phyloP scores from a whole-genome alignment of 2,797 vertebrate genomes.

The Sphenopsis melanotis region DNA sequence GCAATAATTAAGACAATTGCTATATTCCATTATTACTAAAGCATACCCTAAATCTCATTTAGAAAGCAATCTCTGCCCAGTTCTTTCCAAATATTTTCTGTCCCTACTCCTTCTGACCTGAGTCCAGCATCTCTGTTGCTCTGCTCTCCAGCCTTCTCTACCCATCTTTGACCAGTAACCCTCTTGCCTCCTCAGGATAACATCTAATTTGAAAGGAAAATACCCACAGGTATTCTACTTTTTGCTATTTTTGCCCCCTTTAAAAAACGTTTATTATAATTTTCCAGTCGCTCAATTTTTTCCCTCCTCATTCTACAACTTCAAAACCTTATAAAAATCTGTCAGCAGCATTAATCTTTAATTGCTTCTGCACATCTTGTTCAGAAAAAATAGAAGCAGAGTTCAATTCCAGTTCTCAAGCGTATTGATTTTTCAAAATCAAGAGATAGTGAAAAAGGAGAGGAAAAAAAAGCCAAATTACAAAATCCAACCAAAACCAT shows the following conservation, averaged over 20 bases:
- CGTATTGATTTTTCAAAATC: not conserved
- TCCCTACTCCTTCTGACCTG: not conserved
- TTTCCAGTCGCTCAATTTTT: not conserved
- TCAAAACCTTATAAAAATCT: not conserved
- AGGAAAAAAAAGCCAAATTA: not conserved
- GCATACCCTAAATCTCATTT: not conserved
- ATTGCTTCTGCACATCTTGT: not conserved
- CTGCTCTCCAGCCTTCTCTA: not conserved
- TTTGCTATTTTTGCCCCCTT: rapidly evolving
- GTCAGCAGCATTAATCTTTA: not conserved
- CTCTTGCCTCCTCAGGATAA: not conserved
- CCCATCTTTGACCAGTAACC: not conserved
- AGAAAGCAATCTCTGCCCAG: not conserved
- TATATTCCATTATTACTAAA: not conserved
- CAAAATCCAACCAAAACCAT: not conserved
- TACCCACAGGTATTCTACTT: not conserved
- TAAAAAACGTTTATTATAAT: not conserved
- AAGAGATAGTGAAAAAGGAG: not conserved
- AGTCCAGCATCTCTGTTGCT: not conserved
- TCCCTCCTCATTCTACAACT: not conserved
- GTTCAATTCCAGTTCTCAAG: not conserved
- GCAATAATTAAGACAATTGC: not conserved
- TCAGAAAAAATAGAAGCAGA: not conserved
- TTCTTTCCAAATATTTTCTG: not conserved
- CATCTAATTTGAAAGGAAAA: not conserved